A percentile compares a stretch with the other conserved stretches of the same genome.
These are phyloP conservation scores for Coryphaenoides rupestris DNA, from an alignment of 2,113 vertebrate genomes.

Conservation along the genomic window DNA sequence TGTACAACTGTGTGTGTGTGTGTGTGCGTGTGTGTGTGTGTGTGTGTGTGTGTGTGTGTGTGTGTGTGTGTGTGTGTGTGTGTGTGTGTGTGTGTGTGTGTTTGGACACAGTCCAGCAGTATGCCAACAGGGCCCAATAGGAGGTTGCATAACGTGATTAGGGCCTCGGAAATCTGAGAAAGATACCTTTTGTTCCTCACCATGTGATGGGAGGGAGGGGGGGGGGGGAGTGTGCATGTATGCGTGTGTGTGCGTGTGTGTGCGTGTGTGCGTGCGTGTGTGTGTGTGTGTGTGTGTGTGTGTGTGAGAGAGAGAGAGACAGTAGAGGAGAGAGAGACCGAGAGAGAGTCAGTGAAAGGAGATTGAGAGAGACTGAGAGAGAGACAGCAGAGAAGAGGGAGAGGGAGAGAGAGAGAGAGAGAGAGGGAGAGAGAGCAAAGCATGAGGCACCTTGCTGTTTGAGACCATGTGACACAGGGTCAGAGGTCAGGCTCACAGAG, in stretches of 20 bases:
- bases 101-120: background rate
- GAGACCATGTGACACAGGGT: constrained; percentile 37
- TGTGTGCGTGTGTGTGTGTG: background rate
- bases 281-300: no score
- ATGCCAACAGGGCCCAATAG: constrained; percentile 35
- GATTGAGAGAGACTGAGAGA: background rate
- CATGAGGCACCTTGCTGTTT: constrained; percentile 11
- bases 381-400: no score
- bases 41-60: constrained; percentile 5
- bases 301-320: no score
- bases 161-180: constrained; percentile 52
- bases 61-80: constrained; percentile 7
- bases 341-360: background rate
- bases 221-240: background rate
- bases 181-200: constrained; percentile 44
- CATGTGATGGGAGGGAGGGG: constrained; percentile 17
- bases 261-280: no score
- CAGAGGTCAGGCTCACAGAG: constrained; percentile 23
- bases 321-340: no score
- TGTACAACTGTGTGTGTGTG: background rate
- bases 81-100: constrained; percentile 8
- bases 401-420: background rate
- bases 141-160: constrained; percentile 55
- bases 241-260: no score
- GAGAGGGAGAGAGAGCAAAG: background rate